Evolutionary conservation across 2,888 invertebrate species (phyloP), one percentile per base, ranked within the genome.

Genomic region (Cheilosia urbana): DNA sequence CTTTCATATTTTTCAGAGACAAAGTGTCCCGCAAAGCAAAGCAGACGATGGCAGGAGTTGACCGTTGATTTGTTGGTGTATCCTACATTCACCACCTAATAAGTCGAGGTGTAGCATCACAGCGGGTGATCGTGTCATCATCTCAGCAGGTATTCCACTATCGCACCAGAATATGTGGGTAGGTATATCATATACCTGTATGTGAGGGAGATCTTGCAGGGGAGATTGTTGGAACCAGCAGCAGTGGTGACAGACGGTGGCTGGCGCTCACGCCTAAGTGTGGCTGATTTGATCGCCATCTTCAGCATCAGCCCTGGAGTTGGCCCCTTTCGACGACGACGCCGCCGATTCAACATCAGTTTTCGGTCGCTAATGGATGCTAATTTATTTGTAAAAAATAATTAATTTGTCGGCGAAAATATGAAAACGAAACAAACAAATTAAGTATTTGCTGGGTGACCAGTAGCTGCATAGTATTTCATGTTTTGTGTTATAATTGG

Each of bases 61-160:
- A 65, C 49, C 51, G 30, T 51, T 82, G 65, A 77, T 77, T 77
- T 82, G 71, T 60, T 69, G 49, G 24, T 55, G 62, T 62, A 66
- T 49, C 72, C 62, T 42, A 57, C 76, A 80, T 72, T 79, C 47
- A 68, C 51, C 73, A 79, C 69, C 62, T 37, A 13, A 37, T 69
- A 34, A 68, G 66, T 42, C 55, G 27, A 80, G 84, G 84, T 84
- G 84, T 80, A 84, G 80, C 69, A 80, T 80, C 84, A 69, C 84
- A 80, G 84, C 84, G 84, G 84, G 84, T 71, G 80, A 80, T 84
- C 80, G 42, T 84, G 71, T 76, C 84, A 80, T 80, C 80, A 84
- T 40, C 79, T 84, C 84, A 65, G 60, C 80, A 66, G 84, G 84
- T 84, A 84, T 75, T 60, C 73, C 60, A n/a, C 40, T 13, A 24